Conservation (phyloP, 1,140 invertebrate species). For the Bradysia coprophila region DNA sequence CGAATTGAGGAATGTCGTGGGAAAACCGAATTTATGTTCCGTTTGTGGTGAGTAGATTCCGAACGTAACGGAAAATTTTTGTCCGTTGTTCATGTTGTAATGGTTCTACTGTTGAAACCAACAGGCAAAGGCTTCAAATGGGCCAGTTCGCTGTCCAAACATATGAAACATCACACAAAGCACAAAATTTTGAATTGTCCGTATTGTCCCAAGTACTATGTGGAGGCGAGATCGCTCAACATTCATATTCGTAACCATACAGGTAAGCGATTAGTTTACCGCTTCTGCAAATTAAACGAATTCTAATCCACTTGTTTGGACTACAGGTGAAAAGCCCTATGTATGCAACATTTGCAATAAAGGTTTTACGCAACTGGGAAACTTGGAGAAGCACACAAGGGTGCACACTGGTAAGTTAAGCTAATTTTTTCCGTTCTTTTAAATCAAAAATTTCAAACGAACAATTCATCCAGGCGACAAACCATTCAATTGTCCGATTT, state of each 20-base stretch:
- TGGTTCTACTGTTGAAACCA: too few species aligned
- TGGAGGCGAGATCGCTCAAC: slow-evolving; percentile 15
- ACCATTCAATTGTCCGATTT: slow-evolving; percentile 15
- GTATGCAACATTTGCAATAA: slow-evolving; percentile 34
- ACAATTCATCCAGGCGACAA: slow-evolving; percentile 19
- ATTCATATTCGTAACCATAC: slow-evolving; percentile 17
- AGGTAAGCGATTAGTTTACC: too few species aligned
- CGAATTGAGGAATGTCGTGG: slow-evolving; percentile 24
- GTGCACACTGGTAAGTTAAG: not conserved
- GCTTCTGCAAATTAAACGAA: too few species aligned
- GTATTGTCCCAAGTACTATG: slow-evolving; percentile 24
- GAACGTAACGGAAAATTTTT: not conserved
- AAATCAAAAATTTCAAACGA: not conserved
- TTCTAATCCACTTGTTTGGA: too few species aligned
- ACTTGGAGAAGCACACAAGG: slow-evolving; percentile 21
- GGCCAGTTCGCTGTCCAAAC: slow-evolving; percentile 25
- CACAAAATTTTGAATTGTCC: slow-evolving; percentile 23
- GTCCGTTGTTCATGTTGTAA: not conserved
- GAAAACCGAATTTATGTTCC: slow-evolving; percentile 26
- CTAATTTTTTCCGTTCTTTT: not conserved
- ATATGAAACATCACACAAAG: slow-evolving; percentile 28
- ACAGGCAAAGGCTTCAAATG: slow-evolving; percentile 23
- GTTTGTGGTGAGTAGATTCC: slow-evolving; percentile 15
- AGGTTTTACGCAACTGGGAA: slow-evolving; percentile 26
- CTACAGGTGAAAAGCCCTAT: slow-evolving; percentile 28